Evolutionary conservation across 2,888 invertebrate species (phyloP).

Genomic region (Xestia sexstrigata): DNA sequence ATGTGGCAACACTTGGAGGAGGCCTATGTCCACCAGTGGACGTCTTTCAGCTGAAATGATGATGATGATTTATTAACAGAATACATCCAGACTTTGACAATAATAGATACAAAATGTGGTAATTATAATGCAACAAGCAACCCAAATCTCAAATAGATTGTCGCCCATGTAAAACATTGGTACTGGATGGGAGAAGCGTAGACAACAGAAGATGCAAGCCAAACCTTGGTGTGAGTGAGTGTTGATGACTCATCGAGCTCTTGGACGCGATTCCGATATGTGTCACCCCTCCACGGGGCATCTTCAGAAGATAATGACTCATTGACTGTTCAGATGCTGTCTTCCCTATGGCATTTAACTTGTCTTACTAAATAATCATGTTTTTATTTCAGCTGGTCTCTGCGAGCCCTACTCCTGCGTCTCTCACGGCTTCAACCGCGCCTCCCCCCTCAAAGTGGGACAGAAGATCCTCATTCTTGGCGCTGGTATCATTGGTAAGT

Average conservation of each 20-base stretch:
- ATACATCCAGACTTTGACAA: too few relatives aligned
- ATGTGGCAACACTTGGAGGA: too few relatives aligned
- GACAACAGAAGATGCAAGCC: background rate
- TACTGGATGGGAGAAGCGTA: background rate
- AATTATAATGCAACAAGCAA: background rate
- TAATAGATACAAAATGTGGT: background rate
- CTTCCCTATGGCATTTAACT: background rate
- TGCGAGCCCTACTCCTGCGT: slow-evolving; percentile 93
- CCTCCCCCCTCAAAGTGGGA: slow-evolving; percentile 91
- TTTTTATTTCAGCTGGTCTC: slow-evolving; percentile 89
- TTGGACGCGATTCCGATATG: background rate
- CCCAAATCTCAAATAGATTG: background rate
- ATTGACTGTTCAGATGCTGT: background rate
- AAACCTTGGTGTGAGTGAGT: background rate
- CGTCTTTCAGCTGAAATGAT: too few relatives aligned
- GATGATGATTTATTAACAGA: too few relatives aligned
- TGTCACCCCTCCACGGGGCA: too few relatives aligned
- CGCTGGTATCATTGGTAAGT: slow-evolving; percentile 93
- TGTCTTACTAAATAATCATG: background rate
- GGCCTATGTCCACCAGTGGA: too few relatives aligned
- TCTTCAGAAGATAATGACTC: too few relatives aligned
- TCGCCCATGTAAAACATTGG: background rate
- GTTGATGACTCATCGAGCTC: background rate
- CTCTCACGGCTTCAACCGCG: slow-evolving; percentile 92
- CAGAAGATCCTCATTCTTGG: slow-evolving; percentile 92